These are phyloP conservation scores for Hippasteria phrygiana DNA, from an alignment of 53 echinoderm and acorn worm species.

Conservation along the genomic window DNA sequence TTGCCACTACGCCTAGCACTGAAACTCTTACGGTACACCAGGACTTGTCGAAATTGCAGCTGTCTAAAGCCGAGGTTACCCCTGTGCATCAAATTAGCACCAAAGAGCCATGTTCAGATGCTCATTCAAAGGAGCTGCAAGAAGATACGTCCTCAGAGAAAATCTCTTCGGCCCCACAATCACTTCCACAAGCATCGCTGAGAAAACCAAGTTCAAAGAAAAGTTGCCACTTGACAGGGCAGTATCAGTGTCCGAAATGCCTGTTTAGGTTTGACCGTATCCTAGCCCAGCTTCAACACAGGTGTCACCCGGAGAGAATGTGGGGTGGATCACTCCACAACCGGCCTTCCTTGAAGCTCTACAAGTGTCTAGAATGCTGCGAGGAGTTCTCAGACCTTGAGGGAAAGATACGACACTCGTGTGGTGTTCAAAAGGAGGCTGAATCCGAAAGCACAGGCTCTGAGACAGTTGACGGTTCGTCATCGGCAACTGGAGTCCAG, in stretches of 20 bases:
- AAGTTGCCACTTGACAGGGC: not conserved
- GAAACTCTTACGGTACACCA: not conserved
- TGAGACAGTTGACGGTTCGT: too few species aligned
- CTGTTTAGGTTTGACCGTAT: conserved; percentile 44
- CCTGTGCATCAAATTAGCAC: not conserved
- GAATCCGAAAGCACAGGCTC: not conserved
- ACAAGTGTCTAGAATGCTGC: conserved; percentile 49
- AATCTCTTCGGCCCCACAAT: not conserved
- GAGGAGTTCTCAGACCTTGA: conserved; percentile 57
- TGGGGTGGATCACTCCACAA: conserved; percentile 12
- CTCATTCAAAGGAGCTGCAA: not conserved
- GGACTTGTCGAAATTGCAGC: not conserved
- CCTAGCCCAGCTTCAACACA: conserved; percentile 49
- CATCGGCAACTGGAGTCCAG: not conserved
- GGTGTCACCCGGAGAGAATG: conserved; percentile 28
- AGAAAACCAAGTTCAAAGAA: not conserved
- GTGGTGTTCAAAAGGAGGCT: not conserved
- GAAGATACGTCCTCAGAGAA: not conserved
- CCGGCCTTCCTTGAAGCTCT: conserved; percentile 35
- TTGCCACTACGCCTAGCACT: not conserved
- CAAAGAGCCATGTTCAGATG: conserved; percentile 2
- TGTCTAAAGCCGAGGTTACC: not conserved
- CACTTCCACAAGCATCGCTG: not conserved
- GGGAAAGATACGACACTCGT: conserved; percentile 29
- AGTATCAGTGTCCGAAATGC: conserved; percentile 63